Conservation (phyloP, 2,113 vertebrate genomes). For the Isichthys henryi region DNA sequence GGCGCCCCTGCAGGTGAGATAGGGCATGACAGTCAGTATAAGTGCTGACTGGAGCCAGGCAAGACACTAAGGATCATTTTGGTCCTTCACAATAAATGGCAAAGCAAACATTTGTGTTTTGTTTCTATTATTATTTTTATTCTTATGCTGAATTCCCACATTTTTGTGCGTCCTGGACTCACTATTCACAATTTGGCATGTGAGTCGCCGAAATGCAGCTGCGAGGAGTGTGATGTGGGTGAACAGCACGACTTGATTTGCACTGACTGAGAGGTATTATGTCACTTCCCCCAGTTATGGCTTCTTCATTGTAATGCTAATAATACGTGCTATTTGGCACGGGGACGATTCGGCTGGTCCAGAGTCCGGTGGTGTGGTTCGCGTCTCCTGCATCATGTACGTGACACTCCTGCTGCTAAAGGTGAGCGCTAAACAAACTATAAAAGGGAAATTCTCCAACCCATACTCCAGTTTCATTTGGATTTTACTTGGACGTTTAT, state of each 20-base stretch:
- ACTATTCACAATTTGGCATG: not conserved
- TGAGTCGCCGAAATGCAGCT: too few species aligned
- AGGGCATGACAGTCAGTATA: not conserved
- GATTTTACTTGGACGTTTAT: not conserved
- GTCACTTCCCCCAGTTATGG: not conserved
- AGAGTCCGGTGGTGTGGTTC: not conserved
- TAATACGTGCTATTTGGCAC: not conserved
- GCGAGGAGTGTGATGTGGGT: not conserved
- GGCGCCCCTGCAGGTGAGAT: not conserved
- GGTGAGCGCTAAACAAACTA: not conserved
- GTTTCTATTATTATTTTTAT: not conserved
- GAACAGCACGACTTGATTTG: not conserved
- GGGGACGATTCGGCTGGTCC: not conserved
- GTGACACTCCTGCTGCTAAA: not conserved
- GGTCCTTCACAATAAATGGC: not conserved
- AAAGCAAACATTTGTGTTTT: not conserved
- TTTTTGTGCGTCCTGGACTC: not conserved
- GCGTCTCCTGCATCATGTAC: not conserved
- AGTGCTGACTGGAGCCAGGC: not conserved
- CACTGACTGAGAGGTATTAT: constrained; percentile 1
- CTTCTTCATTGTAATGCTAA: not conserved
- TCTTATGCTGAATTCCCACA: not conserved
- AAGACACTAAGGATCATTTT: not conserved
- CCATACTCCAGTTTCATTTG: not conserved
- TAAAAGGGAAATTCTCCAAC: not conserved